These are phyloP conservation scores for Ditula angustiorana DNA, from an alignment of 2,888 invertebrate genomes.

Conservation along the genomic window DNA sequence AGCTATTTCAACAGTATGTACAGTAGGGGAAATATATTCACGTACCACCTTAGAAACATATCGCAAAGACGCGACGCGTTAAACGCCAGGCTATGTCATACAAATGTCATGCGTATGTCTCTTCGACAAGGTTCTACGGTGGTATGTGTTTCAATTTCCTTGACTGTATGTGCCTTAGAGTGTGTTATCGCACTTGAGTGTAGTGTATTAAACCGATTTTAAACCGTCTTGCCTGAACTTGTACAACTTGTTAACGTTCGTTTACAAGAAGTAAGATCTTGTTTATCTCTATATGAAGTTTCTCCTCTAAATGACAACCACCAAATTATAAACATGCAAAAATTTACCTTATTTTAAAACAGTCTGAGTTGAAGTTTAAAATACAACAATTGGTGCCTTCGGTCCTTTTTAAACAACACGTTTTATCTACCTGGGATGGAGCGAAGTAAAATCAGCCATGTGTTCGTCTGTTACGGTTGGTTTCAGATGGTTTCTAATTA, in stretches of 20 bases:
- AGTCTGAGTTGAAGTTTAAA: background rate
- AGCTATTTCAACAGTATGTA: no score
- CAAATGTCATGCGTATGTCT: no score
- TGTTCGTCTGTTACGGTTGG: background rate
- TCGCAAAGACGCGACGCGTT: no score
- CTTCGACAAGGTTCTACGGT: no score
- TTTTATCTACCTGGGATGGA: background rate
- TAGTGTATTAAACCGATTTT: background rate
- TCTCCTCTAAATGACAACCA: no score
- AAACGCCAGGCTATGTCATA: no score
- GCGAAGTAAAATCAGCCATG: background rate
- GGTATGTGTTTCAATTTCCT: no score
- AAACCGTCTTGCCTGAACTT: background rate
- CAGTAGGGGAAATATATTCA: no score
- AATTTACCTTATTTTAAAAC: background rate
- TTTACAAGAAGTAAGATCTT: slow-evolving; percentile 10
- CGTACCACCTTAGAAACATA: no score
- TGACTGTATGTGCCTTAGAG: no score
- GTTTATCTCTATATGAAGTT: background rate
- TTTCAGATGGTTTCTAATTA: background rate
- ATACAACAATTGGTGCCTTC: background rate
- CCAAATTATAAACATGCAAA: background rate
- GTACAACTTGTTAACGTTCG: slow-evolving; percentile 17
- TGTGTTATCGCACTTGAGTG: slow-evolving; percentile 4
- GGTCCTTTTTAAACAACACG: background rate